Evolutionary conservation across 1,140 invertebrate genomes (phyloP).

Genomic region (Aphelenchoides besseyi): DNA sequence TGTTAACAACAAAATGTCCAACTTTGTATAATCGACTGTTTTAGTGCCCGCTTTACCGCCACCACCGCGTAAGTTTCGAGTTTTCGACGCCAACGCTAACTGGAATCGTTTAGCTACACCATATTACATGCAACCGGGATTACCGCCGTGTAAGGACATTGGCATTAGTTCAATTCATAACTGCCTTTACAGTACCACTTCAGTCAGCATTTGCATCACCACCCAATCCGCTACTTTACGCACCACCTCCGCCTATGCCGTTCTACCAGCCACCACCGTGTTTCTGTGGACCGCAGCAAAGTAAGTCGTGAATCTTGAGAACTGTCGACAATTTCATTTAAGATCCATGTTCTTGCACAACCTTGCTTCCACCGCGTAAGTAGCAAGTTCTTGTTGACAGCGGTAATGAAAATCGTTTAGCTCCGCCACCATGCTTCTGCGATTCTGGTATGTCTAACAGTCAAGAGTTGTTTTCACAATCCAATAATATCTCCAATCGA

Average conservation of each 20-base stretch:
- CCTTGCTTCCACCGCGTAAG: no score
- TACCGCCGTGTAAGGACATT: no score
- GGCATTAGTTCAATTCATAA: no score
- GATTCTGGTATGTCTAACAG: not conserved
- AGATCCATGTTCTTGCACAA: not conserved
- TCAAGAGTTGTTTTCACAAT: not conserved
- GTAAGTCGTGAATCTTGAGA: not conserved
- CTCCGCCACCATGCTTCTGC: not conserved
- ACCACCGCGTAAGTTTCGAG: not conserved
- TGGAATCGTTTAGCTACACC: no score
- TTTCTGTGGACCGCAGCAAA: not conserved
- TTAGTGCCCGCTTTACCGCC: not conserved
- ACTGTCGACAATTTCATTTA: not conserved
- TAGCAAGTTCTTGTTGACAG: not conserved
- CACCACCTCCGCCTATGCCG: not conserved
- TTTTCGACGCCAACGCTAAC: no score
- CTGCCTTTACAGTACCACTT: not conserved
- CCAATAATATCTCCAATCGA: not conserved
- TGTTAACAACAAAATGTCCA: no score
- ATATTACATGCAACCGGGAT: no score
- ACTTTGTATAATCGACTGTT: no score
- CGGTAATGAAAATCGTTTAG: not conserved
- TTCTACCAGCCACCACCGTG: not conserved
- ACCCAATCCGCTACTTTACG: not conserved
- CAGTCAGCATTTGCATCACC: not conserved